A percentile compares a stretch with the other conserved stretches of the same genome.
These are phyloP conservation scores for Meghimatium bilineatum DNA, from an alignment of 2,888 invertebrate genomes.

Conservation along the genomic window DNA sequence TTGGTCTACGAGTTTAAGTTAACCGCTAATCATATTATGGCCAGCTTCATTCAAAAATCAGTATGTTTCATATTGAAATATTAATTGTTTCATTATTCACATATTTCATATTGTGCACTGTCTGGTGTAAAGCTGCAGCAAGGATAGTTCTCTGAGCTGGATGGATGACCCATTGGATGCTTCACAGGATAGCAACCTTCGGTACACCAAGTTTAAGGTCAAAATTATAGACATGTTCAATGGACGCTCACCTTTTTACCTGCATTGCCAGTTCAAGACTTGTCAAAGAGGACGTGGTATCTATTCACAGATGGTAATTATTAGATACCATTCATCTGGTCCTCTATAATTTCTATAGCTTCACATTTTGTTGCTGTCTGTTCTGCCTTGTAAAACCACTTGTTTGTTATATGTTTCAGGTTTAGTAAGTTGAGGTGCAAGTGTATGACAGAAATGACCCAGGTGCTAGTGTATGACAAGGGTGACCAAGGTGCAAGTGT, in stretches of 20 bases:
- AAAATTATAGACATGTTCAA: conserved; percentile 30
- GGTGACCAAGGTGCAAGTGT: too few relatives aligned
- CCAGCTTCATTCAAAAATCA: too few relatives aligned
- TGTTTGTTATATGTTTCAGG: too few relatives aligned
- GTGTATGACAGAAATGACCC: too few relatives aligned
- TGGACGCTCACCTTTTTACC: conserved; percentile 52
- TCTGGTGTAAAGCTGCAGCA: conserved; percentile 3
- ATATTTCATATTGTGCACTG: not conserved
- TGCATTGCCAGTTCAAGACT: conserved; percentile 74
- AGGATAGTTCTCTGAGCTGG: conserved; percentile 3
- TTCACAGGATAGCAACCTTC: not conserved
- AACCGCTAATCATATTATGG: too few relatives aligned
- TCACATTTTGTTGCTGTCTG: too few relatives aligned
- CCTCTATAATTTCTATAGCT: too few relatives aligned
- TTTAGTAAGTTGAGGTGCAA: too few relatives aligned
- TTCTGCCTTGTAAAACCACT: too few relatives aligned
- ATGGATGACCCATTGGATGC: conserved; percentile 8
- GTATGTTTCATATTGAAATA: too few relatives aligned
- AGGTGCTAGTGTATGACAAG: too few relatives aligned
- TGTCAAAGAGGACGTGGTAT: conserved; percentile 52
- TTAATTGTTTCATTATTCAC: not conserved
- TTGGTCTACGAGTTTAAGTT: too few relatives aligned
- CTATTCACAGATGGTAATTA: not conserved
- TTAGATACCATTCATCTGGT: not conserved
- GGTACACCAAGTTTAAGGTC: conserved; percentile 33